Conservation (phyloP, 1,140 invertebrate genomes). For the Bombus superbus region DNA sequence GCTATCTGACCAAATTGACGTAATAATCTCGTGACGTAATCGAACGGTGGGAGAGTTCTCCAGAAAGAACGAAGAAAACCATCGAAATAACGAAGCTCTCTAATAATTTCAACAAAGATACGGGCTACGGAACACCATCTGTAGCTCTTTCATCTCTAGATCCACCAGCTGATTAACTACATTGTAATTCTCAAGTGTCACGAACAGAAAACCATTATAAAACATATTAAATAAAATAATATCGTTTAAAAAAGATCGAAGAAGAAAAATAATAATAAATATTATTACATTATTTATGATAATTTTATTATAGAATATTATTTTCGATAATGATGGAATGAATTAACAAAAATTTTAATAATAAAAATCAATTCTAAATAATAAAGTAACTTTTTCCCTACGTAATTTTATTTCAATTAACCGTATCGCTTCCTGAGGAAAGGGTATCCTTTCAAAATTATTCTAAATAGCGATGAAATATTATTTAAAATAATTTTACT, state of each 20-base stretch:
- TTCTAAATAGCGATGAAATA: too few species aligned
- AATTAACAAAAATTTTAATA: too few species aligned
- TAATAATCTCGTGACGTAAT: slow-evolving; percentile 1
- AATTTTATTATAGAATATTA: too few species aligned
- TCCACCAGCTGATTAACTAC: not conserved
- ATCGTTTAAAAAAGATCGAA: not conserved
- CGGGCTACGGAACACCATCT: not conserved
- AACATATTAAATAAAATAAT: not conserved
- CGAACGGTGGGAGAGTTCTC: not conserved
- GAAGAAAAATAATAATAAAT: too few species aligned
- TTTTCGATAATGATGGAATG: too few species aligned
- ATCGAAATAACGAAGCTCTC: slow-evolving; percentile 3
- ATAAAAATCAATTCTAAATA: too few species aligned
- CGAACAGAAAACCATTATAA: not conserved
- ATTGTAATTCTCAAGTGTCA: not conserved
- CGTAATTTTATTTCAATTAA: too few species aligned
- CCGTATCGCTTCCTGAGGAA: too few species aligned
- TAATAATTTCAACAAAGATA: slow-evolving; percentile 4
- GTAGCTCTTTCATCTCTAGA: not conserved
- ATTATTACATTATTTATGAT: too few species aligned
- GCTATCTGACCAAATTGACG: not conserved
- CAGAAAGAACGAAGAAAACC: not conserved
- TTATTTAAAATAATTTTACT: too few species aligned
- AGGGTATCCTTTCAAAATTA: too few species aligned
- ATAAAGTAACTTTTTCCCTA: too few species aligned